Conservation (phyloP, 2,797 vertebrate species). For the Apogon hyalosoma region DNA sequence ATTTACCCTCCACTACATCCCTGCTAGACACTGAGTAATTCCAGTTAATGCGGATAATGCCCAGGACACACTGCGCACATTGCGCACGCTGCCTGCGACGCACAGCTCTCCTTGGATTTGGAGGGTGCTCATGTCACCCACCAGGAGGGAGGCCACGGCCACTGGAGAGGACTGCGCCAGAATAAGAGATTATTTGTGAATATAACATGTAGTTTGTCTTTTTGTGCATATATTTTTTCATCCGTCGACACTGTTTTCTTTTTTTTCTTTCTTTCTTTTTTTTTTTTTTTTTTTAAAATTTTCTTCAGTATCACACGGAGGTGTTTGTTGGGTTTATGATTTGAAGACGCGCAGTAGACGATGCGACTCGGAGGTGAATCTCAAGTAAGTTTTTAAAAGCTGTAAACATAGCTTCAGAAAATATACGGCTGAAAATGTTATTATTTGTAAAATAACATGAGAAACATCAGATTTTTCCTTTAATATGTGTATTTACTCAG, state of each 20-base stretch:
- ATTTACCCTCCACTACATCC: conserved; percentile 48
- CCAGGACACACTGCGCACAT: conserved; percentile 60
- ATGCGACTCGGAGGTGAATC: conserved; percentile 54
- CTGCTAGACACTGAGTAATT: conserved; percentile 75
- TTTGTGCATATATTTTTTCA: neutral
- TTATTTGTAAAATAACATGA: no score
- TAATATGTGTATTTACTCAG: no score
- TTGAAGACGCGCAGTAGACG: conserved; percentile 1
- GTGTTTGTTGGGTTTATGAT: conserved; percentile 36
- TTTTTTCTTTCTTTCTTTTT: no score
- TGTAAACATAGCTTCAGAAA: neutral
- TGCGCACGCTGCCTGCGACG: conserved; percentile 30
- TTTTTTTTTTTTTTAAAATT: conserved; percentile 8
- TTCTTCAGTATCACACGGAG: conserved; percentile 2
- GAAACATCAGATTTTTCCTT: no score
- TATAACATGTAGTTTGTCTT: conserved; percentile 39
- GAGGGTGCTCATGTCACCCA: conserved; percentile 44
- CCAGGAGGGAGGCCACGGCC: conserved; percentile 38
- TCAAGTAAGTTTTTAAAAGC: conserved; percentile 52
- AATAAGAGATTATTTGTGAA: conserved; percentile 35
- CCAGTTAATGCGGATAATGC: conserved; percentile 86
- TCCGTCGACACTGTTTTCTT: no score
- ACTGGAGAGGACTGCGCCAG: conserved; percentile 43
- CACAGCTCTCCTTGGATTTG: conserved; percentile 68
- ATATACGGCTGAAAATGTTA: neutral